Evolutionary conservation across 2,113 vertebrate genomes (phyloP).

Genomic region (Dasypus novemcinctus): DNA sequence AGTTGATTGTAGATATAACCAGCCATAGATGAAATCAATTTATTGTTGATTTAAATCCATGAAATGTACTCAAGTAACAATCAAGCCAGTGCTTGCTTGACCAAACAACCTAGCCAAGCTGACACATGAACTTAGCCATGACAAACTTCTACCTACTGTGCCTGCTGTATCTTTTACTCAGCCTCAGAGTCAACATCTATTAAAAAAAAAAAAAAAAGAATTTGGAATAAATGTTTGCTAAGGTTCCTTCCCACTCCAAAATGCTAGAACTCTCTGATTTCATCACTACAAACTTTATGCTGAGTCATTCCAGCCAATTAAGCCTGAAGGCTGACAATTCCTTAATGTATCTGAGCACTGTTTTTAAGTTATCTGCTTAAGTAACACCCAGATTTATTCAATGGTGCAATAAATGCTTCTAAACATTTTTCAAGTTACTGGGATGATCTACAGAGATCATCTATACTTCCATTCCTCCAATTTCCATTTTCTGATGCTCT

Average conservation of each 20-base stretch:
- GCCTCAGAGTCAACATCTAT: not conserved
- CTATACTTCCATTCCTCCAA: not conserved
- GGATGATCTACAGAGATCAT: not conserved
- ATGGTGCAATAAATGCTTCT: not conserved
- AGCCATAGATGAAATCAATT: too few species aligned
- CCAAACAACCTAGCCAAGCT: too few species aligned
- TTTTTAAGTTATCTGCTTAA: not conserved
- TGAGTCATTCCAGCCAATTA: not conserved
- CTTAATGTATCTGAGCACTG: not conserved
- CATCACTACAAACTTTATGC: not conserved
- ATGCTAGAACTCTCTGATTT: not conserved
- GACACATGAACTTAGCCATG: too few species aligned
- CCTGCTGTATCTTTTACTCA: not conserved
- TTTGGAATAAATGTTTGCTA: not conserved
- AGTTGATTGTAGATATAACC: too few species aligned
- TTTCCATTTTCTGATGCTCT: not conserved
- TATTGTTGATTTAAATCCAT: too few species aligned
- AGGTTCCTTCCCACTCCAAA: not conserved
- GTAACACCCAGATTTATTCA: not conserved
- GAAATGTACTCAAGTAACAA: too few species aligned
- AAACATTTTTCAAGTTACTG: not conserved
- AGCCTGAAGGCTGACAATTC: not conserved
- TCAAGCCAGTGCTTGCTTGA: too few species aligned
- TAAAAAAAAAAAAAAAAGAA: not conserved
- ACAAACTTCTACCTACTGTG: not conserved